Evolutionary conservation across 23 tunicate genomes (phyloP).

Genomic region (Ciona savignyi): DNA sequence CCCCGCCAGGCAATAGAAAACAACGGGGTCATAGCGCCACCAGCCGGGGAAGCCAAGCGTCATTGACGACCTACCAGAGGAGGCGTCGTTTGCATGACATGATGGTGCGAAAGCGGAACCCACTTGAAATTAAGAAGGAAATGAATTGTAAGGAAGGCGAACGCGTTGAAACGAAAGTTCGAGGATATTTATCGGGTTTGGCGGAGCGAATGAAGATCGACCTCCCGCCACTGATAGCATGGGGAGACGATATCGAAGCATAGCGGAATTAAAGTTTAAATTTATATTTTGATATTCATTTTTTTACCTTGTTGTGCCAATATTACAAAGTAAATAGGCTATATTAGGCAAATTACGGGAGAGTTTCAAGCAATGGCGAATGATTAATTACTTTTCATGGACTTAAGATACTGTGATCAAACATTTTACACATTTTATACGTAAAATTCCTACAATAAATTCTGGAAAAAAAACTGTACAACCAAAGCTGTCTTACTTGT

Average conservation of each 20-base stretch:
- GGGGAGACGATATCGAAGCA: slow-evolving; percentile 28
- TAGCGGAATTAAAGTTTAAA: too few species aligned
- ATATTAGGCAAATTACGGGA: too few species aligned
- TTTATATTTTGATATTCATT: too few species aligned
- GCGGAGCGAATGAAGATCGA: slow-evolving; percentile 56
- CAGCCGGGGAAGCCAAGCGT: slow-evolving; percentile 61
- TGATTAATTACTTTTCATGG: too few species aligned
- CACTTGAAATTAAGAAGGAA: slow-evolving; percentile 48
- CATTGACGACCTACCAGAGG: slow-evolving; percentile 57
- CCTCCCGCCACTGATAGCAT: slow-evolving; percentile 41
- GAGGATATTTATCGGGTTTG: slow-evolving; percentile 17
- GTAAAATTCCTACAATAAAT: too few species aligned
- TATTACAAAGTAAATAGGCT: too few species aligned
- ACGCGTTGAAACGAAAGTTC: slow-evolving; percentile 42
- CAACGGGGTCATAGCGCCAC: slow-evolving; percentile 56
- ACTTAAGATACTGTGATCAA: too few species aligned
- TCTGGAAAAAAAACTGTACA: too few species aligned
- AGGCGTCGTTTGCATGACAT: slow-evolving; percentile 46
- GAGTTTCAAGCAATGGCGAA: too few species aligned
- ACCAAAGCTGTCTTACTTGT: too few species aligned
- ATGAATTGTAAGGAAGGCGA: slow-evolving; percentile 33
- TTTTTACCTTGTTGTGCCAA: too few species aligned
- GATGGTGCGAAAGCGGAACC: slow-evolving; percentile 53
- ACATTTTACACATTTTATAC: too few species aligned
- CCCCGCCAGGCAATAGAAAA: slow-evolving; percentile 7